Base-by-base conservation (phyloP, 2,113 vertebrate species). In the Anarhynchus alexandrinus region DNA sequence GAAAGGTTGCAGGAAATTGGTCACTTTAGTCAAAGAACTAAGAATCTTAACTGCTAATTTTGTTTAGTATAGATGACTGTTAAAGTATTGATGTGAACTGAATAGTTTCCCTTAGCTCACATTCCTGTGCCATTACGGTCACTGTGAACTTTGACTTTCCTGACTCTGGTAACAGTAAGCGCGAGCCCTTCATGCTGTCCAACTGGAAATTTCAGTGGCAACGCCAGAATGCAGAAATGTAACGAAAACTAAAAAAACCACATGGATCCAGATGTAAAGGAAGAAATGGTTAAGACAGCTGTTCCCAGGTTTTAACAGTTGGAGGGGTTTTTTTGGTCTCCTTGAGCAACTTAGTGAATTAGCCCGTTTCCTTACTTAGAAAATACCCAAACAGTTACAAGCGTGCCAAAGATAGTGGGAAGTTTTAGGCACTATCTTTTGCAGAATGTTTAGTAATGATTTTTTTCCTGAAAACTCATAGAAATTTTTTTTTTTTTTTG, bases 1-100 rank as follows among this genome's bases (percentile, higher is more conserved):
- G 93, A 94, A 90, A 92, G 87, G 83, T 93, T 89, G 76, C 83
- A 88, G 90, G 90, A 96, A 95, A 93, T 97, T 73, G 82, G 61
- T 96, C 87, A 66, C 55, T 93, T 89, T 5, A 73, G 77, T 94
- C 84, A 70, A 55, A 94, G 86, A 91, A 54, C 61, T 42, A 61
- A 80, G 91, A 66, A 58, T 58, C 81, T 86, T 11, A 93, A 62
- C 71, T 93, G 62, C 83, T 89, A 23, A 69, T 92, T 82, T 65
- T 76, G 43, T 79, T 13, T 76, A 34, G 55, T 69, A 5, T 42
- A 79, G 70, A 69, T 72, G 78, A 43, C 58, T 73, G 40, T 52
- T 42, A 12, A 17, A 58, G 36, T 72, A 69, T 29, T 38, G 89
- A 85, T 79, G 74, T 73, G 88, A 54, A 11, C 57, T 38, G 38